phyloP scores from a whole-genome alignment of 2,797 vertebrate species.

The Anas bahamensis region DNA sequence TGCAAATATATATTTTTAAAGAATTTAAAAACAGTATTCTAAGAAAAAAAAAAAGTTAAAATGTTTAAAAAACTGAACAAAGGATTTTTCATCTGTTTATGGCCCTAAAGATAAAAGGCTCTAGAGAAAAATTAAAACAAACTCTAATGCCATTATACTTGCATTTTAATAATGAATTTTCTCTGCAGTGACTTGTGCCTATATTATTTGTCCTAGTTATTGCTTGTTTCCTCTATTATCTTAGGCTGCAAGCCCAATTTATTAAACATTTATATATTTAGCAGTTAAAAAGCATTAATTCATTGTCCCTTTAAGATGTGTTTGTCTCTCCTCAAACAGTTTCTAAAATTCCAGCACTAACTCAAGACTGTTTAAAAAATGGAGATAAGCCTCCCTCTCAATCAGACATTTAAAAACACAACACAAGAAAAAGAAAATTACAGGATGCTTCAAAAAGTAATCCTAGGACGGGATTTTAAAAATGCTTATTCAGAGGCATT shows the following conservation, averaged over 20 bases:
- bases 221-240: slow-evolving; percentile 35
- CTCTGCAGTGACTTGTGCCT: background rate
- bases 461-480: background rate
- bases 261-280: slow-evolving; percentile 29
- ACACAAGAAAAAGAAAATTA: background rate
- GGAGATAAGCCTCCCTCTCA: background rate
- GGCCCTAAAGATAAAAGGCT: slow-evolving; percentile 19
- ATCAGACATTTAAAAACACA: background rate
- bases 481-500: background rate
- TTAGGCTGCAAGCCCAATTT: background rate
- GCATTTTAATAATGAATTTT: slow-evolving; percentile 61
- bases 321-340: background rate
- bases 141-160: slow-evolving; percentile 34
- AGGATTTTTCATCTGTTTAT: background rate
- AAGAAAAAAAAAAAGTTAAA: background rate
- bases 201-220: slow-evolving; percentile 42
- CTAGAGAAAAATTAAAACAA: slow-evolving; percentile 58
- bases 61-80: background rate
- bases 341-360: background rate
- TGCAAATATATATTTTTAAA: background rate
- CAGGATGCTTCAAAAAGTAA: background rate
- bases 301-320: background rate
- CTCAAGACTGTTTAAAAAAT: background rate
- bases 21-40: background rate
- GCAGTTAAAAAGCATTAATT: slow-evolving; percentile 32